A percentile compares a stretch with the other conserved stretches of the same genome.
These are phyloP conservation scores for Nephrocerus scutellatus DNA, from an alignment of 2,888 invertebrate species.

Conservation along the genomic window DNA sequence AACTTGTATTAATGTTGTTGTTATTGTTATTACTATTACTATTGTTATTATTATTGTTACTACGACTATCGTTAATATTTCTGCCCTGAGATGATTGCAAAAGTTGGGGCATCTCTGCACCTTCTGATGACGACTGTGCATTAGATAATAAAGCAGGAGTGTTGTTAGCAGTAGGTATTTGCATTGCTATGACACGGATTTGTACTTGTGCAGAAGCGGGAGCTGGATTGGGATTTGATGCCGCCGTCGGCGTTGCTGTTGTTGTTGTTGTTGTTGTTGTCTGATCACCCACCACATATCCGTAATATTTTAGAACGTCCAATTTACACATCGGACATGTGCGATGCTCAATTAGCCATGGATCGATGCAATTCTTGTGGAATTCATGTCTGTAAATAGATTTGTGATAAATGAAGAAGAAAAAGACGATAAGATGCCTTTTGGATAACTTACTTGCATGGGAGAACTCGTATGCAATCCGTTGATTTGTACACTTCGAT, in stretches of 20 bases:
- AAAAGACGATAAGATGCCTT: not conserved
- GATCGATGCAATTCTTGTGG: constrained; percentile 93
- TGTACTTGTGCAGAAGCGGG: no score
- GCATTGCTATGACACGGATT: no score
- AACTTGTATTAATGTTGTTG: constrained; percentile 15
- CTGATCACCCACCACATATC: constrained; percentile 68
- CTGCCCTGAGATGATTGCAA: no score
- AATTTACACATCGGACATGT: constrained; percentile 97
- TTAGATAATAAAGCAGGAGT: no score
- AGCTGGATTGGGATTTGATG: no score
- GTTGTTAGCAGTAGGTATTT: no score
- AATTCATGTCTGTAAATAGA: constrained; percentile 87
- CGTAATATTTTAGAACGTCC: constrained; percentile 87
- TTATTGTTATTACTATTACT: constrained; percentile 21
- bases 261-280: constrained; percentile 19
- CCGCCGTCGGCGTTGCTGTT: constrained; percentile 12
- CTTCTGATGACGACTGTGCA: no score
- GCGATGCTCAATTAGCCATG: constrained; percentile 89
- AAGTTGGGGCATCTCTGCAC: no score
- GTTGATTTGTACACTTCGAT: constrained; percentile 86
- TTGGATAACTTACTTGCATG: constrained; percentile 85
- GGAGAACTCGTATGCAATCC: constrained; percentile 80
- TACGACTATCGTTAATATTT: no score
- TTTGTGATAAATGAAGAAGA: not conserved
- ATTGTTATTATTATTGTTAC: constrained; percentile 26